These are phyloP conservation scores for Strix aluco DNA, from an alignment of 2,113 vertebrate species.

Conservation along the genomic window DNA sequence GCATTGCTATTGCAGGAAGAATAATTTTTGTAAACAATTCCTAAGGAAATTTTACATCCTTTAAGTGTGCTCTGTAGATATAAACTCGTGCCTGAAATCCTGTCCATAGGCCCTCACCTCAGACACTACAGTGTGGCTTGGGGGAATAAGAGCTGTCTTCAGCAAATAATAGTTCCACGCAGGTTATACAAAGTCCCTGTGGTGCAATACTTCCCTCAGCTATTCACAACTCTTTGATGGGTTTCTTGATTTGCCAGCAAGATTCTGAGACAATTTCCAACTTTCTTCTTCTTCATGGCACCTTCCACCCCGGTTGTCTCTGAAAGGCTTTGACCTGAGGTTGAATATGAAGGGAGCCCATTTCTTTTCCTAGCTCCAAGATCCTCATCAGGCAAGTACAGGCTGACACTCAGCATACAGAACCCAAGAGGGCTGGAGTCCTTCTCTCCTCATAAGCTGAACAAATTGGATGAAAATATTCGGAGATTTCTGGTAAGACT, in stretches of 20 bases:
- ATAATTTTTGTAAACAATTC: neutral
- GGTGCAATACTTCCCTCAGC: neutral
- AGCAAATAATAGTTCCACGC: neutral
- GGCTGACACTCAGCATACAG: neutral
- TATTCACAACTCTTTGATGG: neutral
- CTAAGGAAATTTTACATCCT: neutral
- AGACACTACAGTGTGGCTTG: neutral
- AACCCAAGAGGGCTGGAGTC: fast-evolving
- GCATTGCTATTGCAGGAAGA: neutral
- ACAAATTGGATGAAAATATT: neutral
- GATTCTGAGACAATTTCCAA: neutral
- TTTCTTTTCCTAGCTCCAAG: neutral
- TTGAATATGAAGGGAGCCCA: neutral
- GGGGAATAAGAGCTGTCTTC: neutral
- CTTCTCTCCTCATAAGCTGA: neutral
- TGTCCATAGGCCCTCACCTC: neutral
- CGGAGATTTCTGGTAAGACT: neutral
- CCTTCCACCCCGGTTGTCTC: neutral
- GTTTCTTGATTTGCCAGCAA: neutral
- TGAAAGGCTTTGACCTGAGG: neutral
- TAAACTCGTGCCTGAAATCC: neutral
- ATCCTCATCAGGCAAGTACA: neutral
- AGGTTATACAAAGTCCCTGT: neutral
- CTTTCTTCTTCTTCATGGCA: neutral
- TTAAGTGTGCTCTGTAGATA: neutral